phyloP scores from a whole-genome alignment of 2,888 invertebrate genomes.

The Thymelicus lineola region DNA sequence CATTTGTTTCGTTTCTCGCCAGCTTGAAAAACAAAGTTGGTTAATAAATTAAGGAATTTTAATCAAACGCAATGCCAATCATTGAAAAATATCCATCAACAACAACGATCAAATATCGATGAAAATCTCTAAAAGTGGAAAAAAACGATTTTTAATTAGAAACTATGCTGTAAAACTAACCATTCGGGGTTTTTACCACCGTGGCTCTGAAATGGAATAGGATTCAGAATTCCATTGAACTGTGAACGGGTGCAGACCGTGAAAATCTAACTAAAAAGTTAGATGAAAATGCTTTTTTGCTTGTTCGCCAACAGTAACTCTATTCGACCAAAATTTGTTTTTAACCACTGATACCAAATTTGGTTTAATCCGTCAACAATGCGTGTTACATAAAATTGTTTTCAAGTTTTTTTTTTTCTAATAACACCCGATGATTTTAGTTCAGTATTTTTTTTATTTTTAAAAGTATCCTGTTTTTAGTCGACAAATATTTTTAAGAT shows the following conservation, averaged over 20 bases:
- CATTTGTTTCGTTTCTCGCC: too few species aligned
- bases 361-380: constrained; percentile 41
- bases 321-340: constrained; percentile 58
- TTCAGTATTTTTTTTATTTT: too few species aligned
- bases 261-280: constrained; percentile 74
- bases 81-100: constrained; percentile 5
- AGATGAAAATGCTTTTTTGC: constrained; percentile 65
- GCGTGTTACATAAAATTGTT: too few species aligned
- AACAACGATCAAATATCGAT: constrained; percentile 30
- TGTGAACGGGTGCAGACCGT: constrained; percentile 61
- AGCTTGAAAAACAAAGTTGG: neutral
- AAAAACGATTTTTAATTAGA: constrained; percentile 51
- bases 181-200: constrained; percentile 56
- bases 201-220: constrained; percentile 64
- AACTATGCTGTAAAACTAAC: constrained; percentile 56
- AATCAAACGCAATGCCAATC: constrained; percentile 12
- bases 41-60: neutral
- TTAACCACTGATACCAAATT: constrained; percentile 52
- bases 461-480: too few species aligned
- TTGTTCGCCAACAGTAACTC: constrained; percentile 59
- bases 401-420: too few species aligned
- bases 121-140: constrained; percentile 24
- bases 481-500: too few species aligned
- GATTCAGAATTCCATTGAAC: constrained; percentile 70
- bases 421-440: too few species aligned